These are phyloP conservation scores for Tachystola acroxantha DNA, from an alignment of 2,888 invertebrate species.

Conservation along the genomic window DNA sequence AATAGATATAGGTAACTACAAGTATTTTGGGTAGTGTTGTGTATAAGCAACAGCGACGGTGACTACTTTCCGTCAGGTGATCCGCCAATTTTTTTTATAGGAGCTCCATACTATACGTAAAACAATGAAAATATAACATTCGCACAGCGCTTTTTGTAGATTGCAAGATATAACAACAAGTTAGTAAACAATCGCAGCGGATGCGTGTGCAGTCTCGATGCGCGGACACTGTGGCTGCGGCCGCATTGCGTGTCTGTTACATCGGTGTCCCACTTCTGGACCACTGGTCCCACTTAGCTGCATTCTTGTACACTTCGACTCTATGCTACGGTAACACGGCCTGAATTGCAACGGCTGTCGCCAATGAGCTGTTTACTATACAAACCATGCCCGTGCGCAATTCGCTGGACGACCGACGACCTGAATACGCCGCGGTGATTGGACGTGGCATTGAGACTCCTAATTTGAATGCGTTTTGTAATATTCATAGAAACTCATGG, in stretches of 20 bases:
- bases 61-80: too few relatives aligned
- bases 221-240: conserved; percentile 13
- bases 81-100: too few relatives aligned
- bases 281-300: conserved; percentile 22
- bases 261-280: conserved; percentile 45
- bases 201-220: conserved; percentile 17
- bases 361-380: background rate
- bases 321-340: too few relatives aligned
- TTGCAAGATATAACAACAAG: too few relatives aligned
- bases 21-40: too few relatives aligned
- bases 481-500: conserved; percentile 39
- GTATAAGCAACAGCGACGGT: too few relatives aligned
- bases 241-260: conserved; percentile 50
- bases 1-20: too few relatives aligned
- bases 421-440: conserved; percentile 32
- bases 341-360: too few relatives aligned
- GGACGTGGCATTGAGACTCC: conserved; percentile 48
- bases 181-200: conserved; percentile 15
- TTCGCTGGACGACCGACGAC: conserved; percentile 27
- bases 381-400: conserved; percentile 1
- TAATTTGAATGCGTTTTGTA: conserved; percentile 41
- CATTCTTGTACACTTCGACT: conserved; percentile 16
- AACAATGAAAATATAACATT: too few relatives aligned
- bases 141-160: too few relatives aligned
- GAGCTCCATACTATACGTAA: too few relatives aligned